Evolutionary conservation across 2,888 invertebrate genomes (phyloP).

Genomic region (Notodonta ziczac): DNA sequence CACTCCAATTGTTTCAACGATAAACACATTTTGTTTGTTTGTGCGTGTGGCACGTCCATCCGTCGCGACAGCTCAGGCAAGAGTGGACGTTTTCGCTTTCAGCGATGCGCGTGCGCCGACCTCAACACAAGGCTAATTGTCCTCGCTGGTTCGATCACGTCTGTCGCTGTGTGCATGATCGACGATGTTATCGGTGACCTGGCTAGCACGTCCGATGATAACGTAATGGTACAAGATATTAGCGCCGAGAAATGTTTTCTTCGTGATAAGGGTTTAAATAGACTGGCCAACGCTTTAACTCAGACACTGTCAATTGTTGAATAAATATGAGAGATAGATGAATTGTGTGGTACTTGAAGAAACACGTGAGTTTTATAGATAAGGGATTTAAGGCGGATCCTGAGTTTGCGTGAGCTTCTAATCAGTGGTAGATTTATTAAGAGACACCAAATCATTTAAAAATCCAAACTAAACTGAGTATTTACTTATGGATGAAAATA

Average conservation of each 20-base stretch:
- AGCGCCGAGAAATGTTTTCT: conserved; percentile 5
- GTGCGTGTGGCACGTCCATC: conserved; percentile 25
- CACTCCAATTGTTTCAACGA: conserved; percentile 74
- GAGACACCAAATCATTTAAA: too few relatives aligned
- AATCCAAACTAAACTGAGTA: too few relatives aligned
- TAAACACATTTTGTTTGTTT: conserved; percentile 64
- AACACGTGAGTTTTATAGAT: too few relatives aligned
- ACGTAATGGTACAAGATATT: conserved; percentile 20
- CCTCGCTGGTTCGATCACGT: conserved; percentile 49
- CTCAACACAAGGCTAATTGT: conserved; percentile 29
- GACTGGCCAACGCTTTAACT: not conserved
- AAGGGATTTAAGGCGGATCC: too few relatives aligned
- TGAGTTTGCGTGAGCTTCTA: too few relatives aligned
- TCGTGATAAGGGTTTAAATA: not conserved
- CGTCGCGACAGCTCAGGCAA: conserved; percentile 20
- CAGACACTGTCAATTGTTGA: not conserved
- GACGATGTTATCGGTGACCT: conserved; percentile 62
- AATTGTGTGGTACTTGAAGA: too few relatives aligned
- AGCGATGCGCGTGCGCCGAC: conserved; percentile 40
- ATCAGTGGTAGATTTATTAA: too few relatives aligned
- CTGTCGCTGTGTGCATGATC: conserved; percentile 47
- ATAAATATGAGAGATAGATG: not conserved
- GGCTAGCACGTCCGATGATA: conserved; percentile 31
- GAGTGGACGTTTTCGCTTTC: conserved; percentile 31
- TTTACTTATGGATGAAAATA: too few relatives aligned